phyloP scores from a whole-genome alignment of 2,113 vertebrate genomes.

The Protomyctophum bolini region DNA sequence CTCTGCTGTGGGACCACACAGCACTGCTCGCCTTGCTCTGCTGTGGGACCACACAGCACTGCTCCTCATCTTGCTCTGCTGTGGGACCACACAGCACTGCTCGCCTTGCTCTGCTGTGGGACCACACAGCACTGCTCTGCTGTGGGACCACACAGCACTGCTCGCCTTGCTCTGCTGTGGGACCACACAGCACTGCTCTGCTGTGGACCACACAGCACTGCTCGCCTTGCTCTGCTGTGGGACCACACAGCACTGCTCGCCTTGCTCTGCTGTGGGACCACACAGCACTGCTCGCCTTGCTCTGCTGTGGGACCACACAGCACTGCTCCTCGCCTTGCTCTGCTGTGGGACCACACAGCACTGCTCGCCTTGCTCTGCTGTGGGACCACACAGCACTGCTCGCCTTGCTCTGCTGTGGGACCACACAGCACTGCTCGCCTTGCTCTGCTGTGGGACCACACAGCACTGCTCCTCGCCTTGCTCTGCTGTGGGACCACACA shows the following conservation, averaged over 20 bases:
- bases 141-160: slow-evolving; percentile 52
- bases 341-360: slow-evolving; percentile 53
- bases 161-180: slow-evolving; percentile 50
- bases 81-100: slow-evolving; percentile 51
- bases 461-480: slow-evolving; percentile 44
- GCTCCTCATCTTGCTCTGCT: slow-evolving; percentile 50
- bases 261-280: slow-evolving; percentile 58
- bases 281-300: slow-evolving; percentile 46
- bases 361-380: slow-evolving; percentile 50
- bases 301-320: slow-evolving; percentile 55
- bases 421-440: slow-evolving; percentile 47
- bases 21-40: slow-evolving; percentile 45
- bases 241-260: slow-evolving; percentile 47
- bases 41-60: slow-evolving; percentile 52
- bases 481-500: slow-evolving; percentile 56
- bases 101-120: slow-evolving; percentile 50
- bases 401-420: slow-evolving; percentile 57
- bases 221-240: slow-evolving; percentile 55
- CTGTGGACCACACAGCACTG: slow-evolving; percentile 51
- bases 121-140: too few species aligned
- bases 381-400: slow-evolving; percentile 52
- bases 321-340: slow-evolving; percentile 46
- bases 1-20: slow-evolving; percentile 56
- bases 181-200: too few species aligned
- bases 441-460: slow-evolving; percentile 58